Conservation (phyloP, 2,113 vertebrate species). For the Nematolebias whitei region DNA sequence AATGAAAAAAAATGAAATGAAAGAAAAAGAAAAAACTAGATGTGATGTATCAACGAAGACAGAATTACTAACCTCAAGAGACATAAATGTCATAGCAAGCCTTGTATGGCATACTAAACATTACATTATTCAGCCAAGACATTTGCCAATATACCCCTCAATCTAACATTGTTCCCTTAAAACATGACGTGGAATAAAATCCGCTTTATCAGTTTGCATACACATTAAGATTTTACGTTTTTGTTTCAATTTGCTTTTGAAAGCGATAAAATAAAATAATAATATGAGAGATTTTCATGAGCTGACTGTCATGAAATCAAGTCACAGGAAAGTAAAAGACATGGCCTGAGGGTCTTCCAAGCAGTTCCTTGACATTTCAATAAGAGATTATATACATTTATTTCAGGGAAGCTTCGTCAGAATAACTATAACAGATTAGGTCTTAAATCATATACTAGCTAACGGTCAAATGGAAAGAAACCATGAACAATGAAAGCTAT, state of each 20-base stretch:
- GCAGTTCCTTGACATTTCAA: slow-evolving; percentile 15
- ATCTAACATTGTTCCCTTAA: not conserved
- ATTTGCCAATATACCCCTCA: not conserved
- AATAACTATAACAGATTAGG: not conserved
- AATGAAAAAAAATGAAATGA: not conserved
- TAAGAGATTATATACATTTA: not conserved
- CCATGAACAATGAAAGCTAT: not conserved
- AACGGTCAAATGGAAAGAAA: not conserved
- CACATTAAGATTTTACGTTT: no score
- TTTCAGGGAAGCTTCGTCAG: not conserved
- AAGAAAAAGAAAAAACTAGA: not conserved
- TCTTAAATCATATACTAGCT: not conserved
- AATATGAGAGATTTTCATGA: not conserved
- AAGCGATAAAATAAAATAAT: no score
- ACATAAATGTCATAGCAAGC: not conserved
- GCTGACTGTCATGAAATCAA: not conserved
- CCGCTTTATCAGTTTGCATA: no score
- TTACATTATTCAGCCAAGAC: slow-evolving; percentile 8
- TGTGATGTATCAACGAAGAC: slow-evolving; percentile 4
- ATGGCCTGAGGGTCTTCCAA: not conserved
- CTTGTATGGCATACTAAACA: not conserved
- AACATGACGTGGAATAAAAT: no score
- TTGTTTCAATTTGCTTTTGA: no score
- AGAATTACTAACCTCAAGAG: not conserved
- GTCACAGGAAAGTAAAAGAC: not conserved